Percentiles rank a stretch among this genome's conserved stretches.
phyloP scores from a whole-genome alignment of 2,113 vertebrate species.

The Chauna torquata region DNA sequence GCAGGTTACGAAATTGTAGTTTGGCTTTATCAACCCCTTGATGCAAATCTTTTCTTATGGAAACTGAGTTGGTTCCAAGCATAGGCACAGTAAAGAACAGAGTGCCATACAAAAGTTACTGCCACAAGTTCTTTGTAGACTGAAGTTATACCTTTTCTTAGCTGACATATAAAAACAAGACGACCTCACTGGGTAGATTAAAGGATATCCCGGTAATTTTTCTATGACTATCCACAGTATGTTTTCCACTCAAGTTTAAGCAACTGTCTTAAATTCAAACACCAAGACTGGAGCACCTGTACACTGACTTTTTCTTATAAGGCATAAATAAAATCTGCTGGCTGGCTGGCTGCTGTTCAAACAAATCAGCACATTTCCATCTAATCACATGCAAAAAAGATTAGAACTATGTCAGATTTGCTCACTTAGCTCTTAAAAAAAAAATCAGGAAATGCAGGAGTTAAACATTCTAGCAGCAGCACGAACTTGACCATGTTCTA shows the following conservation, averaged over 20 bases:
- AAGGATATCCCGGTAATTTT: not conserved
- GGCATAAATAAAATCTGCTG: not conserved
- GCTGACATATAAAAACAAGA: not conserved
- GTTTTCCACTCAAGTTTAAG: not conserved
- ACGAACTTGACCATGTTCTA: constrained; percentile 26
- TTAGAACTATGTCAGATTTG: not conserved
- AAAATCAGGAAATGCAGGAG: constrained; percentile 31
- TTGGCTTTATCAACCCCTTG: not conserved
- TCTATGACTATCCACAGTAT: not conserved
- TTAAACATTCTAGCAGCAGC: constrained; percentile 40
- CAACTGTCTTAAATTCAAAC: not conserved
- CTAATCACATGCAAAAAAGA: not conserved
- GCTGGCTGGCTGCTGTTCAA: constrained; percentile 2
- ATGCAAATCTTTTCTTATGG: not conserved
- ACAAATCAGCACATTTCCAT: constrained; percentile 3
- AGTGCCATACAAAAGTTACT: not conserved
- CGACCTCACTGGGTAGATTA: not conserved
- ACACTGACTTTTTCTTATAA: not conserved
- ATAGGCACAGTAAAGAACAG: accelerated
- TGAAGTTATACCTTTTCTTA: not conserved
- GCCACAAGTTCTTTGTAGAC: not conserved
- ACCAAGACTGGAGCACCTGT: not conserved
- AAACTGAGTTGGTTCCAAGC: not conserved
- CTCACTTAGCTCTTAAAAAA: not conserved
- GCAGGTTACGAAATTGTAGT: not conserved